Evolutionary conservation across 2,113 vertebrate species (phyloP).

Genomic region (Indri indri): DNA sequence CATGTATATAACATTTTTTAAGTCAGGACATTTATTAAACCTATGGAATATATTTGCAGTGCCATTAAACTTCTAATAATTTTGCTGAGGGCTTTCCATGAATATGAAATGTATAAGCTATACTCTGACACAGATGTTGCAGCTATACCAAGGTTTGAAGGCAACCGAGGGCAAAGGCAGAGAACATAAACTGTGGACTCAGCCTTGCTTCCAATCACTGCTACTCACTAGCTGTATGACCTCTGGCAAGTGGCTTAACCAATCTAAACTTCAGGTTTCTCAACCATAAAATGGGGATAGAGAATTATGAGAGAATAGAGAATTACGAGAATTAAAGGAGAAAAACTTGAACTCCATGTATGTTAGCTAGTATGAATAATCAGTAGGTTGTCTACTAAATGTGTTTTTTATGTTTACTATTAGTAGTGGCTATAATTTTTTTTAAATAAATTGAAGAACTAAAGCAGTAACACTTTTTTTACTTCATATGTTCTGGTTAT

Average conservation of each 20-base stretch:
- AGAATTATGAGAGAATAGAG: neutral
- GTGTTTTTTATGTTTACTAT: conserved; percentile 6
- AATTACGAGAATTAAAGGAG: neutral
- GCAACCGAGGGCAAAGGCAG: neutral
- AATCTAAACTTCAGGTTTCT: neutral
- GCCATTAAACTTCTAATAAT: conserved; percentile 13
- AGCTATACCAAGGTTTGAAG: neutral
- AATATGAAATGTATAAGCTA: neutral
- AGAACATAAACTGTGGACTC: neutral
- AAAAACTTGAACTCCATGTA: neutral
- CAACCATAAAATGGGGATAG: neutral
- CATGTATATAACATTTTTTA: neutral
- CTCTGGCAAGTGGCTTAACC: neutral
- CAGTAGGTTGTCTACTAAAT: neutral
- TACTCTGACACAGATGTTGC: neutral
- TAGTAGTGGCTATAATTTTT: neutral
- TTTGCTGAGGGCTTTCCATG: neutral
- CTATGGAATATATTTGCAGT: neutral
- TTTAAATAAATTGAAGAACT: neutral
- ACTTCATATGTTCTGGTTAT: neutral
- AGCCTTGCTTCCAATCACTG: neutral
- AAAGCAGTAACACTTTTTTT: neutral
- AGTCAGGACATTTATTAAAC: neutral
- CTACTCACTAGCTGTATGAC: neutral
- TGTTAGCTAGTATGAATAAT: neutral